Conservation (phyloP, 2,797 vertebrate species). For the Danionella dracula region DNA sequence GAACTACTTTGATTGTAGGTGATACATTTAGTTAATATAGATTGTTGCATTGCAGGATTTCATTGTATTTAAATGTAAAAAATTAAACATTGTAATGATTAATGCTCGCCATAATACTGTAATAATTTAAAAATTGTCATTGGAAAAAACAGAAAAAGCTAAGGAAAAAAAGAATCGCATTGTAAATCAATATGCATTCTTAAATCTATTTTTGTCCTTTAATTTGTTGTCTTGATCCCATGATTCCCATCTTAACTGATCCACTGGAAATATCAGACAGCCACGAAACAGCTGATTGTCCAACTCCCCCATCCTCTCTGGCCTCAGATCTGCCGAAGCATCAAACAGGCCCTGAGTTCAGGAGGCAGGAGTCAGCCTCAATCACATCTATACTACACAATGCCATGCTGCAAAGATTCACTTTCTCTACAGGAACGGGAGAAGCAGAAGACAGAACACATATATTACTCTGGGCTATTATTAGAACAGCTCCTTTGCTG, state of each 20-base stretch:
- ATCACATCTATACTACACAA: constrained; percentile 13
- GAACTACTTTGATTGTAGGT: too few species aligned
- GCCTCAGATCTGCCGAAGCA: neutral
- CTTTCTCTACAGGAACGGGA: neutral
- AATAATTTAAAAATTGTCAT: too few species aligned
- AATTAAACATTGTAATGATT: too few species aligned
- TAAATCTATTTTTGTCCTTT: constrained; percentile 61
- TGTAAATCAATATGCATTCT: too few species aligned
- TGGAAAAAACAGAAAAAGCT: too few species aligned
- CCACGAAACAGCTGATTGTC: constrained; percentile 35
- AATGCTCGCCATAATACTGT: too few species aligned
- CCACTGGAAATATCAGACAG: constrained; percentile 52
- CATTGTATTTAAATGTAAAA: too few species aligned
- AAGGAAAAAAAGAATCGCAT: too few species aligned
- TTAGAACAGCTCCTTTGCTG: neutral
- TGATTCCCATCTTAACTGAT: constrained; percentile 52
- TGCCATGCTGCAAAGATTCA: neutral
- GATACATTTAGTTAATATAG: too few species aligned
- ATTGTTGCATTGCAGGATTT: too few species aligned
- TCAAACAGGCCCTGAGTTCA: constrained; percentile 9
- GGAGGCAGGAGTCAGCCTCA: constrained; percentile 8
- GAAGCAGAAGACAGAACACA: neutral
- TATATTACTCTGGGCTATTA: neutral
- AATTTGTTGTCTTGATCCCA: constrained; percentile 51
- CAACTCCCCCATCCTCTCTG: neutral